Base-by-base conservation (phyloP, 2,113 vertebrate species). In the Microcebus lehilahytsara region DNA sequence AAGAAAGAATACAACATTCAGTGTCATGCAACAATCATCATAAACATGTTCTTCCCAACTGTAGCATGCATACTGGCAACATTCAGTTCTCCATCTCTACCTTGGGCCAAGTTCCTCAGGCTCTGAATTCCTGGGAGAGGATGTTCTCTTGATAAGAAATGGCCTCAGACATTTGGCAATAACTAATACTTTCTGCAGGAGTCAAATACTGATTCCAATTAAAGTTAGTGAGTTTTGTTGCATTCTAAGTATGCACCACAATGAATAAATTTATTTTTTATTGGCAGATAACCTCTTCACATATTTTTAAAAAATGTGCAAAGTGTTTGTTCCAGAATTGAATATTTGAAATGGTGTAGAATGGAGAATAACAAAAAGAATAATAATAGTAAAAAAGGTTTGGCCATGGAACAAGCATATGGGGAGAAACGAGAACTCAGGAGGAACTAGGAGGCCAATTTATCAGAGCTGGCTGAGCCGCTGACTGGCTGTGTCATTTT, bases 121-220 rank as follows among this genome's bases (percentile, higher is more conserved):
- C 95, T 96, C 79, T 53, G 60, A 93, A 89, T 95, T 97, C 96
- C 92, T 62, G 16, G 30, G 92, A 88, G 78, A 91, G 46, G 27
- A 34, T 37, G 74, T 95, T 97, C 96, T 96, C 95, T 96, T 0
- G 17, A 97, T 96, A 96, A 97, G 97, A 69, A 91, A 75, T n/a
- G 12, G 7, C 51, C 80, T 97, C 88, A 95, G 56, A n/a, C 83
- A 95, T 95, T 64, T 74, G 77, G 91, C 80, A 97, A 64, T 67
- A 95, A 93, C 78, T 93, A 95, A 94, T 93, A 97, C 80, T 79
- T 96, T 90, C 66, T 2, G 22, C 37, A 91, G 89, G 19, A 89
- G 89, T 95, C 84, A 90, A 98, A 95, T 81, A 74, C 66, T 1
- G 3, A 89, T 97, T 96, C 56, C 87, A 79, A 12, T 74, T 79